Conservation (phyloP, 1,140 invertebrate genomes). For the Globodera ellingtonae region DNA sequence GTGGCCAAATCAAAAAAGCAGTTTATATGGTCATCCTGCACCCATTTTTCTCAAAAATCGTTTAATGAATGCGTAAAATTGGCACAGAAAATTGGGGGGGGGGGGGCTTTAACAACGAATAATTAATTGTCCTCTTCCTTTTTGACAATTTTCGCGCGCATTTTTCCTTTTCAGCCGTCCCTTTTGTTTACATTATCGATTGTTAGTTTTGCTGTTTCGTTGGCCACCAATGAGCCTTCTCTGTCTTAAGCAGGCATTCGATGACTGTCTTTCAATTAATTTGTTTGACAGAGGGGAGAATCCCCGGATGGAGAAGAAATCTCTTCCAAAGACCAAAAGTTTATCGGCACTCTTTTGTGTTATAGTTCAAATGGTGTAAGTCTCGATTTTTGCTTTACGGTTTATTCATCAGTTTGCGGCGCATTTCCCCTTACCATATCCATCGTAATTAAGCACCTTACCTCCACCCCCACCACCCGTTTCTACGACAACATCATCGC, state of each 20-base stretch:
- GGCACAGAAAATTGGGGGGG: background rate
- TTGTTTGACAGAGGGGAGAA: too few relatives aligned
- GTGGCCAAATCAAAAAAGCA: background rate
- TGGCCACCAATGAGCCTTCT: too few relatives aligned
- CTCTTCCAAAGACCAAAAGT: too few relatives aligned
- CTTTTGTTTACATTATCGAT: too few relatives aligned
- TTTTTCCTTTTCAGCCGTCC: too few relatives aligned
- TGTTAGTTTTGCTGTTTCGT: too few relatives aligned
- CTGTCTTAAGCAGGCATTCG: too few relatives aligned
- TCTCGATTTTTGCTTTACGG: background rate
- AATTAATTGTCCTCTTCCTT: background rate
- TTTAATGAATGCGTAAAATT: background rate
- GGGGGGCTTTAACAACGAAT: background rate
- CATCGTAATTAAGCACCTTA: background rate
- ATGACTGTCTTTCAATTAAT: too few relatives aligned
- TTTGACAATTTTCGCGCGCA: too few relatives aligned
- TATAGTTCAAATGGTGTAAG: too few relatives aligned
- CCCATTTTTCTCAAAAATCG: background rate
- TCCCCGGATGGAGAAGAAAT: too few relatives aligned
- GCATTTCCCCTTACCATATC: constrained; percentile 3
- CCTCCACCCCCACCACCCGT: background rate
- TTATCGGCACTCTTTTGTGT: too few relatives aligned
- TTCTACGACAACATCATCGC: constrained; percentile 16
- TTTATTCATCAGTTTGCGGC: background rate
- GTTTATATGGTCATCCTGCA: background rate